Conservation (phyloP, 2,888 invertebrate species). For the Geotrupes spiniger region DNA sequence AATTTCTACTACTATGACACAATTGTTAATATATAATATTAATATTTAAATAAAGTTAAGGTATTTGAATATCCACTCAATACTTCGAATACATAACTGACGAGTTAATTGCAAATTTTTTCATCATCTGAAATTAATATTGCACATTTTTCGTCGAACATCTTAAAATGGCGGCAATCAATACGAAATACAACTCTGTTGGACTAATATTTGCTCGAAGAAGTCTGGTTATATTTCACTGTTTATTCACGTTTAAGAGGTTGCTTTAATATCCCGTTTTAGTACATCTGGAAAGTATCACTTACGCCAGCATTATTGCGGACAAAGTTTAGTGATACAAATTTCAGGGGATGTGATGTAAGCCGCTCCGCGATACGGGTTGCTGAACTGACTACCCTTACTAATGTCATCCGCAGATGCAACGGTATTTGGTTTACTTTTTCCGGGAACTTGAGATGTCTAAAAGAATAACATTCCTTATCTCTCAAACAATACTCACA, state of each 20-base stretch:
- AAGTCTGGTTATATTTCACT: slow-evolving; percentile 6
- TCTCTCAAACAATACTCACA: not conserved
- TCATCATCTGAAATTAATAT: too few relatives aligned
- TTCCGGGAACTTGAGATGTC: slow-evolving; percentile 8
- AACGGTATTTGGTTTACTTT: slow-evolving; percentile 23
- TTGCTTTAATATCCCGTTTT: slow-evolving; percentile 6
- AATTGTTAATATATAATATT: too few relatives aligned
- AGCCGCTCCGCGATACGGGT: not conserved
- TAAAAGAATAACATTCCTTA: slow-evolving; percentile 7
- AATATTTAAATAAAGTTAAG: too few relatives aligned
- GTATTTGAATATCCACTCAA: too few relatives aligned
- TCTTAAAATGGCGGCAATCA: slow-evolving; percentile 1
- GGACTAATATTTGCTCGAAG: slow-evolving; percentile 4
- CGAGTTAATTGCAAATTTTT: too few relatives aligned
- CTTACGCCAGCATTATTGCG: slow-evolving; percentile 2
- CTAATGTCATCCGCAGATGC: slow-evolving; percentile 26
- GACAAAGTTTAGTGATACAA: slow-evolving; percentile 6
- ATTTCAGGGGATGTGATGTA: slow-evolving; percentile 4
- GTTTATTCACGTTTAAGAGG: slow-evolving; percentile 4
- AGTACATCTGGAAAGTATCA: slow-evolving; percentile 4
- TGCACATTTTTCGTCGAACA: not conserved
- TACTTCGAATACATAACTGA: too few relatives aligned
- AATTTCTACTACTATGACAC: too few relatives aligned
- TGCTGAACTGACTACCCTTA: slow-evolving; percentile 23
- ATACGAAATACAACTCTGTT: not conserved